phyloP scores from a whole-genome alignment of 2,797 vertebrate genomes.

The Alexandromys oeconomus region DNA sequence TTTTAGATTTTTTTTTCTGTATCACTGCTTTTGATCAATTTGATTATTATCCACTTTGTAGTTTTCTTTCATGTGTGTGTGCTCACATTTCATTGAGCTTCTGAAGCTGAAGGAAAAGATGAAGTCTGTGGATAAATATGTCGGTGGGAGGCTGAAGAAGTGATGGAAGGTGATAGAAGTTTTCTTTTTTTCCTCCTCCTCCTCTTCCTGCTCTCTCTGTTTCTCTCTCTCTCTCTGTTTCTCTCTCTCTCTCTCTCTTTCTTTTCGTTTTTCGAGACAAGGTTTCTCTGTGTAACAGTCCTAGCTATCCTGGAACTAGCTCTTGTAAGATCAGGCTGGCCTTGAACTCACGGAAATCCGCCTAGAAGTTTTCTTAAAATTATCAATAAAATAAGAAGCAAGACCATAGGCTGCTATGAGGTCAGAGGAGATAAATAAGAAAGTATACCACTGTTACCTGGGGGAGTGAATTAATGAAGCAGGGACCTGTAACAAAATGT shows the following conservation, averaged over 20 bases:
- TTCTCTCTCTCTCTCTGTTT: too few relatives aligned
- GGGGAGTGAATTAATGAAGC: neutral
- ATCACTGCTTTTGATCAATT: conserved; percentile 19
- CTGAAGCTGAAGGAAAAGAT: conserved; percentile 36
- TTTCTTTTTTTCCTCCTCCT: neutral
- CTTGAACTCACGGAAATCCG: too few relatives aligned
- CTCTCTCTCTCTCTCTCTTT: too few relatives aligned
- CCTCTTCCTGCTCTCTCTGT: too few relatives aligned
- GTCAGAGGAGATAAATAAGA: neutral
- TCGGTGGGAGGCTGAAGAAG: neutral
- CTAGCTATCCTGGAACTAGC: too few relatives aligned
- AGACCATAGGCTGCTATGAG: neutral
- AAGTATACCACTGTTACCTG: neutral
- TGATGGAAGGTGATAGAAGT: neutral
- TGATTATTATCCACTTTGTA: neutral
- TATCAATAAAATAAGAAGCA: neutral
- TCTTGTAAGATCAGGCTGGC: too few relatives aligned
- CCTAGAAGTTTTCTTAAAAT: too few relatives aligned
- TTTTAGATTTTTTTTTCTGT: conserved; percentile 44
- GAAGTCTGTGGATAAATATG: conserved; percentile 13
- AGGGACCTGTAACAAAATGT: neutral
- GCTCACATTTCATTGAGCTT: conserved; percentile 1
- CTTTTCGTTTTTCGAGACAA: too few relatives aligned
- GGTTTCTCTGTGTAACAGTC: too few relatives aligned
- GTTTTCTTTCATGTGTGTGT: neutral